Conservation (phyloP, 2,797 vertebrate species). For the Brachyrhaphis roseni region DNA sequence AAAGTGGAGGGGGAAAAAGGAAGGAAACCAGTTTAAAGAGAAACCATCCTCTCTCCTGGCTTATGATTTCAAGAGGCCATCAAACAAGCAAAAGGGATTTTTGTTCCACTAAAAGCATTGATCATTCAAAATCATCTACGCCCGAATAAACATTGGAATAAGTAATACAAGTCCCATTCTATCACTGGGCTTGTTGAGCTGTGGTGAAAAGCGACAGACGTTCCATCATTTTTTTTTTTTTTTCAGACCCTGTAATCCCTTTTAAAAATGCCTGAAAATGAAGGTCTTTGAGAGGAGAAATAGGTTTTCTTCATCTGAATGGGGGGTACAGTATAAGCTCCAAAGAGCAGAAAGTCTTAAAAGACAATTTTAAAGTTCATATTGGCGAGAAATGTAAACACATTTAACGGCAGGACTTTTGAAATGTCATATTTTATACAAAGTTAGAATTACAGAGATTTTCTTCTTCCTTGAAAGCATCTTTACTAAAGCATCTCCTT, state of each 20-base stretch:
- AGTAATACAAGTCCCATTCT: conserved; percentile 69
- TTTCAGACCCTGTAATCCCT: conserved; percentile 72
- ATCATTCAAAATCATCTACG: conserved; percentile 68
- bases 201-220: conserved; percentile 69
- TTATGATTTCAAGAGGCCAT: conserved; percentile 60
- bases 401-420: conserved; percentile 49
- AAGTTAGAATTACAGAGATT: conserved; percentile 30
- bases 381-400: conserved; percentile 62
- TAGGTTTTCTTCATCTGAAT: conserved; percentile 72
- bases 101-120: conserved; percentile 57
- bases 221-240: conserved; percentile 65
- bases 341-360: conserved; percentile 57
- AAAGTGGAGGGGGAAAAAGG: conserved; percentile 66
- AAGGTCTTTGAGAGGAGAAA: conserved; percentile 76
- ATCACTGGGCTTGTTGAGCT: conserved; percentile 71
- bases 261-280: conserved; percentile 73
- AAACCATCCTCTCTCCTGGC: conserved; percentile 15
- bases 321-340: conserved; percentile 57
- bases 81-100: conserved; percentile 59
- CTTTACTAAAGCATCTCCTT: conserved; percentile 47
- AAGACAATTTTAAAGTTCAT: conserved; percentile 62
- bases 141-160: conserved; percentile 73
- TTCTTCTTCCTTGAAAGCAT: conserved; percentile 29
- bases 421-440: conserved; percentile 35
- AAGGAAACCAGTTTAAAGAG: conserved; percentile 86